Evolutionary conservation across 2,888 invertebrate species (phyloP).

Genomic region (Caenorhabditis plicata): DNA sequence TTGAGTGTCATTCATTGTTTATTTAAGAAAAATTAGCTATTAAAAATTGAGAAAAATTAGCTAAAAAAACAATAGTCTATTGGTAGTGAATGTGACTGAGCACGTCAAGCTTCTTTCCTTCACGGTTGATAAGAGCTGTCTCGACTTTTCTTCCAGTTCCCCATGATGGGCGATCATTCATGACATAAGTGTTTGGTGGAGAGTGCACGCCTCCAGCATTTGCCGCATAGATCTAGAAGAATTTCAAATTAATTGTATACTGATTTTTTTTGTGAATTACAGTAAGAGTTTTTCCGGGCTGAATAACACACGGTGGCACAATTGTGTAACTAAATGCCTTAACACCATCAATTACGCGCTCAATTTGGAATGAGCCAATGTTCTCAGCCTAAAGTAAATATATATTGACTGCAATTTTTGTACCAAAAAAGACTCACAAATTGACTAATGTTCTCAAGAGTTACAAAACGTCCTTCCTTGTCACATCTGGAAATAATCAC

Average conservation of each 20-base stretch:
- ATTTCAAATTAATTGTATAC: not conserved
- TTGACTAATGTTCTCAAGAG: slow-evolving; percentile 69
- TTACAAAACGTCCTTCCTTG: slow-evolving; percentile 68
- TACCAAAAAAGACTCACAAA: no score
- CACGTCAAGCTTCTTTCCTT: no score
- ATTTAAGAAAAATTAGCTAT: no score
- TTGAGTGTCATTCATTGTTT: no score
- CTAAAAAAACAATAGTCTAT: no score
- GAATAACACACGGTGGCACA: slow-evolving; percentile 8
- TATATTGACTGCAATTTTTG: not conserved
- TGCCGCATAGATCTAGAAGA: slow-evolving; percentile 20
- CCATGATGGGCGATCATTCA: slow-evolving; percentile 53
- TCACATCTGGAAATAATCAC: slow-evolving; percentile 68
- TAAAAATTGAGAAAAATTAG: no score
- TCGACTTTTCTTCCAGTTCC: slow-evolving; percentile 57
- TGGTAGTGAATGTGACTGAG: no score
- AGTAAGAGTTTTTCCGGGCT: slow-evolving; percentile 20
- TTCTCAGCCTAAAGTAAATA: slow-evolving; percentile 13
- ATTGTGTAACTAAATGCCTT: slow-evolving; percentile 25
- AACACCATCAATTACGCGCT: slow-evolving; percentile 19
- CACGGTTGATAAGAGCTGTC: slow-evolving; percentile 56
- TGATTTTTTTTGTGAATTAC: not conserved
- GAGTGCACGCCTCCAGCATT: slow-evolving; percentile 46
- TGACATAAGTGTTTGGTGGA: slow-evolving; percentile 53
- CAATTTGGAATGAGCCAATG: slow-evolving; percentile 23